Evolutionary conservation across 2,888 invertebrate genomes (phyloP), one percentile per base, ranked within the genome.

Genomic region (Furcula furcula): DNA sequence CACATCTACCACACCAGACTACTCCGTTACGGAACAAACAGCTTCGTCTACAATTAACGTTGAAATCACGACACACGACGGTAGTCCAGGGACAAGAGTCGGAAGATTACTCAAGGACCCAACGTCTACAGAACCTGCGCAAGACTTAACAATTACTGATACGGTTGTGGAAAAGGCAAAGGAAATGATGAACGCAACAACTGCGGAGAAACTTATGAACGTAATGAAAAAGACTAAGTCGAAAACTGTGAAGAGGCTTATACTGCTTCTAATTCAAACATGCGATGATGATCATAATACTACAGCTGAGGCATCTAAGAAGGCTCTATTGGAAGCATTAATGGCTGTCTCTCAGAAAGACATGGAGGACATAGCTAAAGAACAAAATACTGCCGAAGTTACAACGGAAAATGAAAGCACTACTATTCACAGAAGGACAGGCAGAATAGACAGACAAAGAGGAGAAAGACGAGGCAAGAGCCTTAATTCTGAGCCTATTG

Each of bases 151-250:
- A 1, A 92, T 92, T 21, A 90, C 91, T 36, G 91, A 91, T 32
- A 92, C 92, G 1, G 91, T 93, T 28, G 91, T 91, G 23, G 90
- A 91, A 55, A 93, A 93, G 52, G 93, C 95, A 0, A 93, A 94
- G 56, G 92, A 94, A 75, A 92, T 95, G 55, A 93, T 95, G 67
- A 93, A 93, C 58, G 93, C 93, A 6, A 92, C 94, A 0, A 94
- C 94, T 41, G 91, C 93, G 0, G 90, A 92, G 40, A 94, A 94
- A 50, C 84, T 96, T 34, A 92, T 95, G 90, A 91, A 92, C 41
- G 94, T 95, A 21, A 95, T 96, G 95, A 93, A 94, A 62, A 94
- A 94, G 66, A 95, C 95, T 0, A 92, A 91, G 50, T 94, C 95
- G 50, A 93, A 93, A 36, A 92, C 94, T 0, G 94, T 95, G 0